Evolutionary conservation across 2,797 vertebrate genomes (phyloP), one percentile per base, ranked within the genome.

Genomic region (Notamacropus eugenii): DNA sequence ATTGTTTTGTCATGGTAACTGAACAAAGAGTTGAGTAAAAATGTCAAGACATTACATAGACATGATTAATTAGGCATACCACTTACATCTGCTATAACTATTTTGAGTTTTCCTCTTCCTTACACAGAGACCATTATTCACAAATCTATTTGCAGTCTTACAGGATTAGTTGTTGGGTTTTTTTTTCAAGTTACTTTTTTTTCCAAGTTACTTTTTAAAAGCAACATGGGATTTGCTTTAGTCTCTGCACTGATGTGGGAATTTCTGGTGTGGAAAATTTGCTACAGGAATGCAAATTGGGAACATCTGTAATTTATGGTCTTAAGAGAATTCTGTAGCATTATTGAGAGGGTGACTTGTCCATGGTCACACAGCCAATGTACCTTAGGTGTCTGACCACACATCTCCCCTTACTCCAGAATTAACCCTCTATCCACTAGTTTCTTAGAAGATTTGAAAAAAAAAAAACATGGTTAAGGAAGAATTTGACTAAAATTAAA

Each of bases 1-100:
- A 98, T 96, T 55, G 11, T 87, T 95, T 56, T 97, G 96, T 96
- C 96, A 57, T 91, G 91, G 62, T 91, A 94, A 90, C 62, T 67
- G 91, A 94, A 95, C 93, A 54, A 96, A 90, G 92, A 97, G 96
- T 91, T 92, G 92, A 96, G 95, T 93, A 91, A 67, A 97, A 94
- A 57, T 9, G 93, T 95, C 74, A 74, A 94, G 92, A 90, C 90
- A 55, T 87, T 29, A 93, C 96, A 93, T 59, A 93, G 93, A 94
- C 0, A 12, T 93, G 94, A 96, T 94, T 92, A 52, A 58, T 92
- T 90, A 22, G 24, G 93, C 90, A 93, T 59, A 93, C n/a, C 92
- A 52, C 62, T 92, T 34, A 94, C 96, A 93, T 95, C 96, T 96
- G 96, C 52, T 50, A 0, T 62, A 93, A 57, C 97, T 94, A 92